These are phyloP conservation scores for Dendroctonus ponderosae DNA, from an alignment of 1,140 invertebrate genomes.

Conservation along the genomic window DNA sequence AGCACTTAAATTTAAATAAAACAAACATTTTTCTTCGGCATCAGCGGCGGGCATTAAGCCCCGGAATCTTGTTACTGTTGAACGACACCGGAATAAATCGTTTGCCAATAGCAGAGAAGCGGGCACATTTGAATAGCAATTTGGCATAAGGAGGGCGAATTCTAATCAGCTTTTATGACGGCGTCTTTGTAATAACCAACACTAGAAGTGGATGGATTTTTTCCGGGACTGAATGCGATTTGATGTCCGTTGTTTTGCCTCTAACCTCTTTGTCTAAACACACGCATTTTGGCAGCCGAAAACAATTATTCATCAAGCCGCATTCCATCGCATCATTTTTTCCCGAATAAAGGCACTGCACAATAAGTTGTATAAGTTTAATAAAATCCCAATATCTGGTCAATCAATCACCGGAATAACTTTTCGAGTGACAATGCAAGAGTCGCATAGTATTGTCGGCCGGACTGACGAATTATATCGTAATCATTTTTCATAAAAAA, in stretches of 20 bases:
- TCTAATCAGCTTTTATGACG: conserved; percentile 50
- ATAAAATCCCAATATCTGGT: conserved; percentile 3
- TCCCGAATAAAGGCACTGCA: too few species aligned
- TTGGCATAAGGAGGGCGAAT: conserved; percentile 49
- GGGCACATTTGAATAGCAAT: conserved; percentile 50
- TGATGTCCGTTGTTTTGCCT: too few species aligned
- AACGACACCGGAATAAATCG: conserved; percentile 50
- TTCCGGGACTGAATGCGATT: too few species aligned
- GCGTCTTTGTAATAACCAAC: conserved; percentile 1
- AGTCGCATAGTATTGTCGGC: neutral
- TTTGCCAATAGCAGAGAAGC: conserved; percentile 48
- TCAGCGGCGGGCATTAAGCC: conserved; percentile 40
- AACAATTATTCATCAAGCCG: too few species aligned
- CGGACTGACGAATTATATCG: neutral
- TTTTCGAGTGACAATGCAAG: conserved; percentile 1
- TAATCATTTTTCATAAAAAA: conserved; percentile 5
- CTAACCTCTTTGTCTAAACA: too few species aligned
- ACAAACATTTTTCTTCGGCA: conserved; percentile 49
- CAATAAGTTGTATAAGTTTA: neutral
- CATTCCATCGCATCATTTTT: too few species aligned
- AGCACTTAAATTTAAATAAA: conserved; percentile 50
- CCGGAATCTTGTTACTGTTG: conserved; percentile 46
- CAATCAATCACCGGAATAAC: conserved; percentile 2
- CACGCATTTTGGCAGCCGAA: too few species aligned
- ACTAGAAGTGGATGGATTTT: neutral